Percentiles rank a stretch among this genome's conserved stretches.
Evolutionary conservation across 2,888 invertebrate species (phyloP).

Genomic region (Lamproptera curius): DNA sequence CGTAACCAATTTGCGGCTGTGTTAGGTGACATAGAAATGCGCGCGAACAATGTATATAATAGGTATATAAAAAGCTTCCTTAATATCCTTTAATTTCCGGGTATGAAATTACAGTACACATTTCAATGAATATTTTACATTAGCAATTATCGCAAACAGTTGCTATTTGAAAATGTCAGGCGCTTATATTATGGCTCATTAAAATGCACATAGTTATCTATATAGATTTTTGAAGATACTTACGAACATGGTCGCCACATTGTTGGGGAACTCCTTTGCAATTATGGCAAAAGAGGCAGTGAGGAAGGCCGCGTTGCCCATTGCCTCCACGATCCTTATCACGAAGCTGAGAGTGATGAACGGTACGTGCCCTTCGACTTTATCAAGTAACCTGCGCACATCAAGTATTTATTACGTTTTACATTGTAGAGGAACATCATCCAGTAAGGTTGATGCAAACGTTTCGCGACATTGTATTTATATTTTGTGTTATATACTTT

Average conservation of each 20-base stretch:
- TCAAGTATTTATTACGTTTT: neutral
- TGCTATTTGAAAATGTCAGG: neutral
- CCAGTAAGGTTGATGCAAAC: neutral
- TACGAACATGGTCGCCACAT: constrained; percentile 91
- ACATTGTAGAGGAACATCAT: neutral
- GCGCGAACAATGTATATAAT: too few relatives aligned
- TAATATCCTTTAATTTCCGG: too few relatives aligned
- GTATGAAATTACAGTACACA: too few relatives aligned
- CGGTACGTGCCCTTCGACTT: constrained; percentile 82
- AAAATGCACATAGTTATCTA: neutral
- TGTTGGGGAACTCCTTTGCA: constrained; percentile 91
- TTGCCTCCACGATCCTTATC: constrained; percentile 88
- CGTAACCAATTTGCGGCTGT: too few relatives aligned
- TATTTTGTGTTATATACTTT: too few relatives aligned
- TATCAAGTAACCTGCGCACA: constrained; percentile 81
- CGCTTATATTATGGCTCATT: neutral
- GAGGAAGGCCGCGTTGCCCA: constrained; percentile 91
- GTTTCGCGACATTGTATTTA: too few relatives aligned
- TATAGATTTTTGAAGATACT: constrained; percentile 69
- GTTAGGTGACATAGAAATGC: too few relatives aligned
- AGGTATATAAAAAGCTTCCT: too few relatives aligned
- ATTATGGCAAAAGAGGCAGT: constrained; percentile 93
- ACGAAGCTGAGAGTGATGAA: constrained; percentile 89
- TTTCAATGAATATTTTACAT: too few relatives aligned
- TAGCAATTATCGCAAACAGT: too few relatives aligned